Conservation (phyloP, 2,797 vertebrate species). For the Chaenodraco wilsoni region DNA sequence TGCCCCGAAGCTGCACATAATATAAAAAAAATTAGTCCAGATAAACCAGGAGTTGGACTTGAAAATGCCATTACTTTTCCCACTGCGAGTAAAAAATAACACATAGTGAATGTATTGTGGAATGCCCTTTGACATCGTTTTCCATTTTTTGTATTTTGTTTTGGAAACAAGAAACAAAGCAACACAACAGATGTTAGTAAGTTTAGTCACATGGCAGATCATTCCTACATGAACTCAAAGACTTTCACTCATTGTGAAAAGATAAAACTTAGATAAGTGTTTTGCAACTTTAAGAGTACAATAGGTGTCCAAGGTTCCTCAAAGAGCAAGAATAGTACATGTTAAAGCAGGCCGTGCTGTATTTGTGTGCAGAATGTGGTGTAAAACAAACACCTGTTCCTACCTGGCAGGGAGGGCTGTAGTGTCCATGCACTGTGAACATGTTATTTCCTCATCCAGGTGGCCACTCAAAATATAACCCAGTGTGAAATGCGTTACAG, state of each 20-base stretch:
- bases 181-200: constrained; percentile 9
- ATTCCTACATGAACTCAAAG: constrained; percentile 9
- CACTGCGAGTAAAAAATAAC: constrained; percentile 38
- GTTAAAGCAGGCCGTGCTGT: constrained; percentile 15
- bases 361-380: constrained; percentile 39
- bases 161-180: constrained; percentile 31
- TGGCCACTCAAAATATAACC: constrained; percentile 77
- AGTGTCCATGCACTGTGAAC: constrained; percentile 75
- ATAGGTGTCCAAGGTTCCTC: neutral
- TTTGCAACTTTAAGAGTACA: neutral
- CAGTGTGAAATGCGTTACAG: constrained; percentile 81
- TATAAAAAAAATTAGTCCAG: constrained; percentile 74
- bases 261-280: neutral
- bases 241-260: neutral
- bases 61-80: constrained; percentile 70
- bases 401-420: constrained; percentile 66
- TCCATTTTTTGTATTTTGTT: constrained; percentile 46
- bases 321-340: neutral
- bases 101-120: constrained; percentile 59
- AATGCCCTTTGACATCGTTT: constrained; percentile 68
- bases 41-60: constrained; percentile 69
- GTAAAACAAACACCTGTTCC: constrained; percentile 74
- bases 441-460: constrained; percentile 82
- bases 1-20: constrained; percentile 76
- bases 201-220: constrained; percentile 14